These are phyloP conservation scores for Pteromalus puparum DNA, from an alignment of 1,140 invertebrate species.

Conservation along the genomic window DNA sequence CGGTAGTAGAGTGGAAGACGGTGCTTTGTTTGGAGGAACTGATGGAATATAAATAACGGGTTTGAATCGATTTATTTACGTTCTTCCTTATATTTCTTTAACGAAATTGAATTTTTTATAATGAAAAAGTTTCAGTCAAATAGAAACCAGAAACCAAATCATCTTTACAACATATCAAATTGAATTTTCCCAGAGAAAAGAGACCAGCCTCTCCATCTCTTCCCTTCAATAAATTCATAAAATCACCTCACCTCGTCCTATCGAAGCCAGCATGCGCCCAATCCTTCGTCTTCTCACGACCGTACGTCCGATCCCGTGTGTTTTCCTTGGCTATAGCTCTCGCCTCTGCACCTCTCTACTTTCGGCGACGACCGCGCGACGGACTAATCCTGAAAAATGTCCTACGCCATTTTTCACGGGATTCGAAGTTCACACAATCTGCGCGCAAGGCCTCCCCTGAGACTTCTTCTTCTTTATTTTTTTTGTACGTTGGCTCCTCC, in stretches of 20 bases:
- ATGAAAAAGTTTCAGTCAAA: no score
- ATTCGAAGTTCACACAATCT: slow-evolving; percentile 65
- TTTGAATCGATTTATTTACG: no score
- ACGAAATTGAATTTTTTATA: no score
- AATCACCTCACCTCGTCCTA: neutral
- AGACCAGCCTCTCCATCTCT: neutral
- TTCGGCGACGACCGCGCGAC: neutral
- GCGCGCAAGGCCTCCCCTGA: neutral
- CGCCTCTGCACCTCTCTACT: neutral
- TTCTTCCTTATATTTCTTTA: no score
- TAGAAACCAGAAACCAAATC: no score
- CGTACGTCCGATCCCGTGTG: neutral
- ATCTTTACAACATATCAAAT: no score
- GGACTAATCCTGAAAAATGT: slow-evolving; percentile 70
- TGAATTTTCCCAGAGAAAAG: neutral
- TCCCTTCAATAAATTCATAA: neutral
- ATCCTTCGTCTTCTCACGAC: neutral
- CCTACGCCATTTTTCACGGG: slow-evolving; percentile 63
- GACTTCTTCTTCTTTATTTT: slow-evolving; percentile 15
- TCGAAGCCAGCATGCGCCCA: neutral
- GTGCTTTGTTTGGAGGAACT: no score
- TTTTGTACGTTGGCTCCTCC: neutral
- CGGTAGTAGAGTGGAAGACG: no score
- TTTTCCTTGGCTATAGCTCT: neutral
- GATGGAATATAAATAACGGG: no score